phyloP scores from a whole-genome alignment of 2,113 vertebrate species.

The Catharus bicknelli region DNA sequence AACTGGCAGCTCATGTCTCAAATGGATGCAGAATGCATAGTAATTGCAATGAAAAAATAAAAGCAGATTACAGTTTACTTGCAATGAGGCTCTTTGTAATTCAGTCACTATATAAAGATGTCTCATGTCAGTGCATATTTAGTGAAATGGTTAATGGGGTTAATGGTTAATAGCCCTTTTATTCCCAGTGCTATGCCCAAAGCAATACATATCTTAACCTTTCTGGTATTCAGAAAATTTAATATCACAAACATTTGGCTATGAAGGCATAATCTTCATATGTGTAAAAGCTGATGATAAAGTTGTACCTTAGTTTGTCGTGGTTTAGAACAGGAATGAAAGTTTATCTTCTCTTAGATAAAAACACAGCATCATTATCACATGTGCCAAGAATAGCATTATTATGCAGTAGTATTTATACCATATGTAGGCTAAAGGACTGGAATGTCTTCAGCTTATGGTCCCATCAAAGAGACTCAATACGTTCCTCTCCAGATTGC shows the following conservation, averaged over 20 bases:
- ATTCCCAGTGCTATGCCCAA: not conserved
- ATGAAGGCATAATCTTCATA: not conserved
- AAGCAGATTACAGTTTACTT: not conserved
- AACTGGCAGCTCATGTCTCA: not conserved
- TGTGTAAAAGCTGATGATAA: not conserved
- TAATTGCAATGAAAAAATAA: not conserved
- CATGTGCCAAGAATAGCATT: not conserved
- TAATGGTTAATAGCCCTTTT: slow-evolving; percentile 11
- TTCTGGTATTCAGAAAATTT: not conserved
- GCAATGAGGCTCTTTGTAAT: not conserved
- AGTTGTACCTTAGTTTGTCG: not conserved
- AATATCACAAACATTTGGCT: not conserved
- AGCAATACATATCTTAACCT: not conserved
- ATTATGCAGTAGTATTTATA: not conserved
- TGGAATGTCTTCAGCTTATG: not conserved
- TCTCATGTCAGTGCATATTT: not conserved
- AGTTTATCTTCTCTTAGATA: not conserved
- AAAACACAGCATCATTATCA: not conserved
- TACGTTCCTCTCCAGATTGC: not conserved
- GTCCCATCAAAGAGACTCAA: not conserved
- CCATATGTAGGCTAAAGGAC: not conserved
- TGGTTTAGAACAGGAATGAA: not conserved
- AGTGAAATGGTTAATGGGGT: slow-evolving; percentile 1
- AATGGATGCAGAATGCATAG: not conserved
- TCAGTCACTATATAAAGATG: slow-evolving; percentile 34